Evolutionary conservation across 2,888 invertebrate species (phyloP), one percentile per base, ranked within the genome.

Genomic region (Tenthredo scrophulariae): DNA sequence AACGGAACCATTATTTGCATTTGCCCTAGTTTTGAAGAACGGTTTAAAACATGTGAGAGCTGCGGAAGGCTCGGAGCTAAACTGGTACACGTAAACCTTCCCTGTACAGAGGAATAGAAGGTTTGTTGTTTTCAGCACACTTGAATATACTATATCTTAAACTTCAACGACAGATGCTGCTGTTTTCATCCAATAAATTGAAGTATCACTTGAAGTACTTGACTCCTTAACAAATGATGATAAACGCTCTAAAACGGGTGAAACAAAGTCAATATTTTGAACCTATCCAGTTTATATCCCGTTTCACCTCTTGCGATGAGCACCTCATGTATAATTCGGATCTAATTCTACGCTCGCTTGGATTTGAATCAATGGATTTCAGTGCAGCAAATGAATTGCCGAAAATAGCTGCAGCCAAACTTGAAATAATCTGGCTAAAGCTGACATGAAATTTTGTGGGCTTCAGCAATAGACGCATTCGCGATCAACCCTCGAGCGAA

Each of bases 21-120:
- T 37, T 74, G 72, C 72, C 72, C 72, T 43, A 74, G 72, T 74
- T 74, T 10, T 43, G 29, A 43, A 74, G 43, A 43, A 74, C 43
- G 22, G 72, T 74, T 43, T 26, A 43, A 13, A 74, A 74, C 72
- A 74, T 43, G 72, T 74, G 26, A 43, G 40, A 74, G 72, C 72
- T 72, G 10, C 22, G 22, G 10, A 10, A 18, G 13, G 18, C 67
- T 67, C 15, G 40, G 43, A 74, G 72, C 72, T 43, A 40, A 74
- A 74, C 72, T 43, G 22, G 72, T 43, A 43, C 43, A 7, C 22
- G 43, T 43, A 29, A 37, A 74, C 72, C 29, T 74, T 43, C 26
- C 72, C 72, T 72, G 40, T 72, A 43, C 22, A n/a, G 40, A 74
- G 72, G 9, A 74, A 43, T 74, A 74, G 10, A 18, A 67, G 72